Evolutionary conservation across 1,140 invertebrate species (phyloP), one percentile per base, ranked within the genome.

Genomic region (Laupala kohalensis): DNA sequence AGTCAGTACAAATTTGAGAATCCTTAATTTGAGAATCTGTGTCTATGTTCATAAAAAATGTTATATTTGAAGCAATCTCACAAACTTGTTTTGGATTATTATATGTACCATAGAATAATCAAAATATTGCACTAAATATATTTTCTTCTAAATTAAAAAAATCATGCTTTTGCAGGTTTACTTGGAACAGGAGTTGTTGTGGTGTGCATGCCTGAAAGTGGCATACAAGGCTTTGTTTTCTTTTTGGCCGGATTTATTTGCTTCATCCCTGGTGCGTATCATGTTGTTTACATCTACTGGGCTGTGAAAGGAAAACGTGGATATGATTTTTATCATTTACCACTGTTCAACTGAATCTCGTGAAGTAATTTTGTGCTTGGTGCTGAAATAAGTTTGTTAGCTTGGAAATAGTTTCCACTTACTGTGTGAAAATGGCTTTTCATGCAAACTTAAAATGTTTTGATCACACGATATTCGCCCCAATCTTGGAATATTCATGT

Each of bases 301-400:
- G 91, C 91, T 13, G 90, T 91, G n/a, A 88, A 89, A 76, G 91
- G 91, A 64, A 87, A 86, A 77, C 81, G 89, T 77, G 91, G 91
- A 73, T 93, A 91, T 78, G 89, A 92, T 77, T 93, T 93, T 78
- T 91, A 92, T 79, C 90, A 92, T 80, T 82, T 93, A 71, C 91
- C 91, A 15, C 80, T 92, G 64, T 92, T 93, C 77, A 92, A 91
- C 78, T 92, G 83, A 87, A 25, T 71, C 13, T 68, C 37, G n/a
- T n/a, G n/a, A n/a, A n/a, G n/a, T n/a, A n/a, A n/a, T n/a, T n/a
- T n/a, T n/a, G n/a, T 53, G 37, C 37, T 53, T 53, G 37, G 37
- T 53, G 37, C 37, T 19, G 19, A 53, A n/a, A n/a, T n/a, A n/a
- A n/a, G n/a, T n/a, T n/a, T n/a, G n/a, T n/a, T n/a, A n/a, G n/a